Evolutionary conservation across 2,113 vertebrate genomes (phyloP).

Genomic region (Pitta sordida): DNA sequence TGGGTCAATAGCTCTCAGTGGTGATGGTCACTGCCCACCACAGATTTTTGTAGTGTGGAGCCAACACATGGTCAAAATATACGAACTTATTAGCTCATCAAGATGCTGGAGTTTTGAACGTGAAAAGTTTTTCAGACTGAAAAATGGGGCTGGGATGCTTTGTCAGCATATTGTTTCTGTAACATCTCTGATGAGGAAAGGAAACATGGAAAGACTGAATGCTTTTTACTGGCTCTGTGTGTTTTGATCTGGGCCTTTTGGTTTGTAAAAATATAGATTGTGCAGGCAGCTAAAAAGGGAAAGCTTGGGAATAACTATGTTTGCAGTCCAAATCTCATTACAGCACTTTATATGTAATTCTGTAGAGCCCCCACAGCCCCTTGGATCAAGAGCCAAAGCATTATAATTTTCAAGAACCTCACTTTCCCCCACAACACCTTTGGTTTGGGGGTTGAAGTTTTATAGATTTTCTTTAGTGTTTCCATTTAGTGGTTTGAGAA

Average conservation of each 20-base stretch:
- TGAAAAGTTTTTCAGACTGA: neutral
- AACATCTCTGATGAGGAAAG: neutral
- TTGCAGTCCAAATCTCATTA: neutral
- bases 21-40: neutral
- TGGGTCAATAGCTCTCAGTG: neutral
- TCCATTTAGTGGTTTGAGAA: neutral
- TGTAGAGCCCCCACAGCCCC: neutral
- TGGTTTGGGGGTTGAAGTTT: neutral
- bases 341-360: neutral
- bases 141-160: neutral
- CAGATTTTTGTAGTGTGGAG: neutral
- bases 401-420: neutral
- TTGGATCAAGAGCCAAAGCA: neutral
- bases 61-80: neutral
- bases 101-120: neutral
- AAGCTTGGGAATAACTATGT: neutral
- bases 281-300: neutral
- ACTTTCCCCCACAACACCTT: neutral
- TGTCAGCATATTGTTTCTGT: neutral
- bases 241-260: neutral
- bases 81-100: neutral
- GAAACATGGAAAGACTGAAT: neutral
- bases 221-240: neutral
- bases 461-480: neutral
- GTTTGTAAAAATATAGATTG: neutral